Conservation (phyloP, 2,113 vertebrate species). For the Pteronura brasiliensis region DNA sequence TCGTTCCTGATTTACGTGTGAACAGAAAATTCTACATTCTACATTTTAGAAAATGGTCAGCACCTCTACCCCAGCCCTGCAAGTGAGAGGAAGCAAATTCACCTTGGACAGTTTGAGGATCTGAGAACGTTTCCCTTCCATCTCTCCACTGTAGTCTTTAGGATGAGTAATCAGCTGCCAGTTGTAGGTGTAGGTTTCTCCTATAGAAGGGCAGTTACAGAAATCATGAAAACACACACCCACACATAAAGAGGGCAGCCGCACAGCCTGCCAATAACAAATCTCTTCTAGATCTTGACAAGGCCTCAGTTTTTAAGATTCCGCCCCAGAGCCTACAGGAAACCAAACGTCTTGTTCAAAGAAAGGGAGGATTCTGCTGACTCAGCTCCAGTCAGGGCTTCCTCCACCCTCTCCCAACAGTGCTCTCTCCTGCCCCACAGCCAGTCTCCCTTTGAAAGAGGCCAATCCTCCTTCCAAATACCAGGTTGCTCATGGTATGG, state of each 20-base stretch:
- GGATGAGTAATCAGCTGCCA: conserved; percentile 96
- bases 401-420: neutral
- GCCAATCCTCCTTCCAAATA: neutral
- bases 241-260: conserved; percentile 58
- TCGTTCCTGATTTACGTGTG: neutral
- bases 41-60: conserved; percentile 5
- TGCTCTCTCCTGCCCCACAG: neutral
- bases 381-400: neutral
- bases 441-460: neutral
- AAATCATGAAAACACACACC: conserved; percentile 71
- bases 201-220: conserved; percentile 80
- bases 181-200: conserved; percentile 90
- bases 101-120: conserved; percentile 95
- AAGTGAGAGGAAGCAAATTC: conserved; percentile 50
- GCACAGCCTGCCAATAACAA: conserved; percentile 50
- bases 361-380: conserved; percentile 7
- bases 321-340: conserved; percentile 18
- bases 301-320: conserved; percentile 39
- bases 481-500: neutral
- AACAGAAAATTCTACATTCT: conserved; percentile 34
- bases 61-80: neutral
- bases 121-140: conserved; percentile 91
- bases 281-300: conserved; percentile 47
- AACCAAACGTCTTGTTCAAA: conserved; percentile 6
- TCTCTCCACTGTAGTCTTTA: conserved; percentile 94